phyloP scores from a whole-genome alignment of 2,888 invertebrate species.

The Aphrophora alni region DNA sequence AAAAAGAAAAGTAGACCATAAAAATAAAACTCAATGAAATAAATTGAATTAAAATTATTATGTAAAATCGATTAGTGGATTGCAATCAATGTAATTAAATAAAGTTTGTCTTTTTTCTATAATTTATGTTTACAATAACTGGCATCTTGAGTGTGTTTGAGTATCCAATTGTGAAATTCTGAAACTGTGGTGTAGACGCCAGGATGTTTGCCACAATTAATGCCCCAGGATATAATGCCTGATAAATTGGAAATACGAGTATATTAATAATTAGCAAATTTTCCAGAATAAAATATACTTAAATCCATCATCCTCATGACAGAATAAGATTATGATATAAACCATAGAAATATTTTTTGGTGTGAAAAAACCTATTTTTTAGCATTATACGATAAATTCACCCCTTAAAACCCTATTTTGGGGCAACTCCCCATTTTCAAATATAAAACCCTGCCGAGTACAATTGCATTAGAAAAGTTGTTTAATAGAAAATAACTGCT shows the following conservation, averaged over 20 bases:
- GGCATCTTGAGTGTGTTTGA: background rate
- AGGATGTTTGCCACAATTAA: background rate
- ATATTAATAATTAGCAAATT: background rate
- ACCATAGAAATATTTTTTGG: background rate
- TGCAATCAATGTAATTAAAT: too few relatives aligned
- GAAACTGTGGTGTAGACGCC: background rate
- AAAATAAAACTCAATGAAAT: background rate
- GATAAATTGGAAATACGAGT: background rate
- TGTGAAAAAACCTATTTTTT: background rate
- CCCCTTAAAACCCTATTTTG: background rate
- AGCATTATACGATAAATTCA: background rate
- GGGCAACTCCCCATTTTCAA: too few relatives aligned
- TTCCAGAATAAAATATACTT: background rate
- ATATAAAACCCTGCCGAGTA: too few relatives aligned
- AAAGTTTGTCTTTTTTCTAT: too few relatives aligned
- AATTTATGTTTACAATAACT: background rate
- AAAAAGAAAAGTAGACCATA: background rate
- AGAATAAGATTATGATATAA: background rate
- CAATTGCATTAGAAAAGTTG: too few relatives aligned
- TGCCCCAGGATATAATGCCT: background rate
- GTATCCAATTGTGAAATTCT: background rate
- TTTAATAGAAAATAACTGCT: too few relatives aligned
- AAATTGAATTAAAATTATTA: background rate
- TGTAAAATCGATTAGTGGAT: background rate
- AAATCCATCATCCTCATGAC: background rate